Evolutionary conservation across 2,113 vertebrate species (phyloP).

Genomic region (Phalacrocorax carbo): DNA sequence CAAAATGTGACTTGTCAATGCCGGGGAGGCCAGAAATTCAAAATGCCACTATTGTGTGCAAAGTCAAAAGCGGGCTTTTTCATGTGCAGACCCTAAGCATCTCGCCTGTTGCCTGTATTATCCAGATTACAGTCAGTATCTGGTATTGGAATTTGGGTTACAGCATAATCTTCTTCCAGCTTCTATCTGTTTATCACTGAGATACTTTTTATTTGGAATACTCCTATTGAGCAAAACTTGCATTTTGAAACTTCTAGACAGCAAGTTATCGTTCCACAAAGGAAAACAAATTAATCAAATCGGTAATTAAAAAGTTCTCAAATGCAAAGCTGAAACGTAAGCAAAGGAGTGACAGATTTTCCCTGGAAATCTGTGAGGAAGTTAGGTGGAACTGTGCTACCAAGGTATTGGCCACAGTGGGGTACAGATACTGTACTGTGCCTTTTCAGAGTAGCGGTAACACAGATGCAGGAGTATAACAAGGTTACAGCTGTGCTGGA

Average conservation of each 20-base stretch:
- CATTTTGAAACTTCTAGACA: not conserved
- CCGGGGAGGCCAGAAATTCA: rapidly evolving
- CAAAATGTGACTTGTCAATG: not conserved
- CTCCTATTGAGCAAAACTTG: not conserved
- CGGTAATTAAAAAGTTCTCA: not conserved
- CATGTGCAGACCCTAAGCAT: not conserved
- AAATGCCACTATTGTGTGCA: not conserved
- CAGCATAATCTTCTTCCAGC: not conserved
- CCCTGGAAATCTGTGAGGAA: not conserved
- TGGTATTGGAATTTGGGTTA: not conserved
- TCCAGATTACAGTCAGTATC: not conserved
- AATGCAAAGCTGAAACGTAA: not conserved
- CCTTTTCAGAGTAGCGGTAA: not conserved
- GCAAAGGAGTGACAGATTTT: not conserved
- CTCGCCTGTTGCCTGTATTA: not conserved
- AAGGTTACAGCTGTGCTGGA: not conserved
- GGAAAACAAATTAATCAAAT: not conserved
- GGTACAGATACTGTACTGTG: not conserved
- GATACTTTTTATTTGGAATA: not conserved
- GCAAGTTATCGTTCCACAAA: not conserved
- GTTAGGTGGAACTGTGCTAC: not conserved
- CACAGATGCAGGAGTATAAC: not conserved
- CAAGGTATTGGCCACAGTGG: not conserved
- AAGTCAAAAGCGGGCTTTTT: not conserved
- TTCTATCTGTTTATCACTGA: not conserved